Conservation (phyloP, 2,797 vertebrate species). For the Delichon dasypus region DNA sequence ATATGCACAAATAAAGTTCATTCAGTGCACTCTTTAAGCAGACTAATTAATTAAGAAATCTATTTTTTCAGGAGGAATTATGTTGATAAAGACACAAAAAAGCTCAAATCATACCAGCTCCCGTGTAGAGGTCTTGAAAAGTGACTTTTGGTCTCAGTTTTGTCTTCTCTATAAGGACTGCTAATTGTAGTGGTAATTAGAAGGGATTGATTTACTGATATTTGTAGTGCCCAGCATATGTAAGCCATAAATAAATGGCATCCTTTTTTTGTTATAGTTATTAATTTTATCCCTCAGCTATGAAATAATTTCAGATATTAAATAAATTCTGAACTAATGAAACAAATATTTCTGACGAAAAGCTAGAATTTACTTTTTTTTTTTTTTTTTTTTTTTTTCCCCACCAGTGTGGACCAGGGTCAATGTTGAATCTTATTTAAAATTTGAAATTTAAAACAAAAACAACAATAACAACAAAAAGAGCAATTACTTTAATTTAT, state of each 20-base stretch:
- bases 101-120: background rate
- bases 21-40: background rate
- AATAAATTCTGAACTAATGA: background rate
- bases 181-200: background rate
- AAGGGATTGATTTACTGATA: background rate
- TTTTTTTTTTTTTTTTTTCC: background rate
- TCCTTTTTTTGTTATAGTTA: background rate
- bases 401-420: fast-evolving
- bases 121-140: background rate
- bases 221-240: background rate
- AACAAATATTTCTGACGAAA: background rate
- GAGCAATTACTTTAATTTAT: background rate
- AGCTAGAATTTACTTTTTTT: background rate
- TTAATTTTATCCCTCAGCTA: background rate
- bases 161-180: background rate
- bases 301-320: background rate
- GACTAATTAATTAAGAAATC: background rate
- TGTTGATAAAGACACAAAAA: fast-evolving
- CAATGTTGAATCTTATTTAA: background rate
- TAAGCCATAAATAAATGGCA: background rate
- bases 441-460: background rate
- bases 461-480: too few species aligned
- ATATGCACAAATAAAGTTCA: background rate
- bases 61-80: background rate
- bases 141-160: background rate